Evolutionary conservation across 2,113 vertebrate species (phyloP).

Genomic region (Tonatia bakeri): DNA sequence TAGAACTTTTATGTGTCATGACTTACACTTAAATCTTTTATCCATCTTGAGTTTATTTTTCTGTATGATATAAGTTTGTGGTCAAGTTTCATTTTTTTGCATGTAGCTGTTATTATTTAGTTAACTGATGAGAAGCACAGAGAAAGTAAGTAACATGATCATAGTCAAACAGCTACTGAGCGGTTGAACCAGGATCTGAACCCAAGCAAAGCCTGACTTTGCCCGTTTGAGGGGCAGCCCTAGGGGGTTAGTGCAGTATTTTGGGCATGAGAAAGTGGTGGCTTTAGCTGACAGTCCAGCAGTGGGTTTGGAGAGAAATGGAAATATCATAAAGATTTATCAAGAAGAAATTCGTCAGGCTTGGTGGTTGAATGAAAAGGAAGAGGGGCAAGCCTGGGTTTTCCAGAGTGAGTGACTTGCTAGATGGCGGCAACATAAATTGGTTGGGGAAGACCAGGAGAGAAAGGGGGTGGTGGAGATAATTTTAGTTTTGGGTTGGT

Average conservation of each 20-base stretch:
- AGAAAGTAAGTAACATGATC: not conserved
- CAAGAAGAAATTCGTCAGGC: not conserved
- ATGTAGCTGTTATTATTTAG: not conserved
- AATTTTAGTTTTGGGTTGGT: not conserved
- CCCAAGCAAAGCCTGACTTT: too few relatives aligned
- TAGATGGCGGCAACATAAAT: not conserved
- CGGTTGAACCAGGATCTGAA: not conserved
- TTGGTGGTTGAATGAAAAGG: not conserved
- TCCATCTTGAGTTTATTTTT: too few relatives aligned
- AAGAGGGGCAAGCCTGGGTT: not conserved
- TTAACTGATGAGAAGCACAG: not conserved
- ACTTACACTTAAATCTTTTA: too few relatives aligned
- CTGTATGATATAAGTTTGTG: too few relatives aligned
- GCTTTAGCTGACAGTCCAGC: not conserved
- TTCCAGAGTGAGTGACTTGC: not conserved
- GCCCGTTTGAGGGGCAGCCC: too few relatives aligned
- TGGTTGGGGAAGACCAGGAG: not conserved
- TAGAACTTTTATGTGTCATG: too few relatives aligned
- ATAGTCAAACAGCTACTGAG: not conserved
- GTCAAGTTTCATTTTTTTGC: too few relatives aligned
- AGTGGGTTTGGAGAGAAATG: not conserved
- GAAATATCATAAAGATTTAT: not conserved
- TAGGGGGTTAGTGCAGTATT: not conserved
- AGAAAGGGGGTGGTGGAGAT: not conserved
- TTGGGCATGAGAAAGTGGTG: not conserved